Evolutionary conservation across 2,888 invertebrate species (phyloP), one percentile per base, ranked within the genome.

Genomic region (Ptilodon capucinus): DNA sequence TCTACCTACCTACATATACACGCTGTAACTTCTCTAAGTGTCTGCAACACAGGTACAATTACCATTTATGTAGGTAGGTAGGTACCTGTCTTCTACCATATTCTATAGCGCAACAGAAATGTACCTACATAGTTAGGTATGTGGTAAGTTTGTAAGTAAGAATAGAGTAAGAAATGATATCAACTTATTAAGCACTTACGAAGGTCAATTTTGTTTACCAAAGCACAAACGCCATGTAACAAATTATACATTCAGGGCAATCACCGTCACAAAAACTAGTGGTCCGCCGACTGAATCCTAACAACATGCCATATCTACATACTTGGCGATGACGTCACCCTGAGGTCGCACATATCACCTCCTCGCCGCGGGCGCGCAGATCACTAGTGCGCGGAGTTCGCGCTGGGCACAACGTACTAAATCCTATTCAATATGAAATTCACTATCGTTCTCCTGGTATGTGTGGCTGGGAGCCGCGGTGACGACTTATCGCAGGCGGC

Each of bases 351-450:
- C 68, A 71, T 83, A 81, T 84, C 84, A 79, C 71, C 61, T 58
- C 62, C 50, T 59, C 71, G 60, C 55, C 61, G 67, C 78, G 70
- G 64, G 71, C 77, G 67, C 79, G 72, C 72, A 79, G 83, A 83
- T 85, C 87, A 87, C 82, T 86, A 87, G 87, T 88, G 83, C 86
- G 88, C 74, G 76, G 79, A 74, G 74, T 76, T 69, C 82, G 79
- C 72, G 72, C 81, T 76, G 73, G 66, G 78, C 64, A 74, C 69
- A 77, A 85, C 87, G 87, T 83, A 71, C 68, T 61, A 65, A 66
- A 55, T 56, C 55, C 54, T 54, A 60, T 59, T 44, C 71, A 84
- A 68, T 54, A 91, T 91, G 90, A 87, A 77, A 70, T 62, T 86
- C 14, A 63, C 75, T 42, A 42, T 86, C 50, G 57, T 81, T 51